Base-by-base conservation (phyloP, 2,113 vertebrate species). In the Recurvirostra avosetta region DNA sequence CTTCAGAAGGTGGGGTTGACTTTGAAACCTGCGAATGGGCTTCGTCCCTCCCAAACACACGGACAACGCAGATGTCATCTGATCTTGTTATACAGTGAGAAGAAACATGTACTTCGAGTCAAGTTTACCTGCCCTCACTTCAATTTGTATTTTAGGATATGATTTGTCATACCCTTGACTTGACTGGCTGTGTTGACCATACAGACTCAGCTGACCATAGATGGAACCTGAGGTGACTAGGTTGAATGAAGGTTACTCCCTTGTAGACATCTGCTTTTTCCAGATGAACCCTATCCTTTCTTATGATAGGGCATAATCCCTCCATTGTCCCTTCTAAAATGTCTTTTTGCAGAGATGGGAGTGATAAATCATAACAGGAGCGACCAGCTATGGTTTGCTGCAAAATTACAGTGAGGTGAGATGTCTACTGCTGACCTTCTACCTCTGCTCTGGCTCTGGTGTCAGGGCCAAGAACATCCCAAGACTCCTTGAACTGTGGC, bases 401-500 rank as follows among this genome's bases (percentile, higher is more conserved):
- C 26, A 66, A 59, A 68, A n/a, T 25, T 22, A 30, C 15, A 29
- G 43, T 16, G 26, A 59, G 50, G 25, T 45, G 27, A 56, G 58
- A 29, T 40, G 27, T 61, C 75, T 43, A 11, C 70, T 72, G 32
- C 16, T 49, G 68, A 34, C 11, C 59, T 55, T 30, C 41, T 63
- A 5, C 21, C 12, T n/a, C 66, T 61, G 59, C 66, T 78, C 34
- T 49, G 38, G 15, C 47, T 66, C 40, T 55, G 21, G 40, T 47
- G 25, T 20, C 20, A 32, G 36, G 29, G 27, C 17, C 38, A 27
- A 36, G 26, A 68, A 8, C 18, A 23, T 74, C n/a, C 25, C 67
- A 62, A 26, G 61, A 12, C 22, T n/a, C 0, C 0, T 11, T 49
- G 23, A 40, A 25, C 34, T 0, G 2, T 27, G 41, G 40, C 30